Percentiles rank a stretch among this genome's conserved stretches.
These are phyloP conservation scores for Ligdia adustata DNA, from an alignment of 2,888 invertebrate genomes.

Conservation along the genomic window DNA sequence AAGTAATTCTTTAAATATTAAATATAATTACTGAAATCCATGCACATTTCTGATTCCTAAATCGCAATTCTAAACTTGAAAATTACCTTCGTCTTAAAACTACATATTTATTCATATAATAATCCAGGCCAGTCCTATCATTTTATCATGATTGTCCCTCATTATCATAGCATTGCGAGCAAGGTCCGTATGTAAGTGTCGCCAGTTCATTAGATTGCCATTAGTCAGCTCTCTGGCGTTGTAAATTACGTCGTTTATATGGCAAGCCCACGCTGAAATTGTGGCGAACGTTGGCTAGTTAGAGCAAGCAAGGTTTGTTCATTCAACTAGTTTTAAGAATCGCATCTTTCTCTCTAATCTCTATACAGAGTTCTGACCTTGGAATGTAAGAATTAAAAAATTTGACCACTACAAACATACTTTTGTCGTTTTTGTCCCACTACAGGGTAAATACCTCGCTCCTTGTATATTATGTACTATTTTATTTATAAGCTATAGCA, in stretches of 20 bases:
- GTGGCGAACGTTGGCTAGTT: slow-evolving; percentile 26
- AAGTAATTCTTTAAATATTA: background rate
- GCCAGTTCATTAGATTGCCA: slow-evolving; percentile 72
- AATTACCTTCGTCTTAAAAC: background rate
- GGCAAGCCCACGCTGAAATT: slow-evolving; percentile 59
- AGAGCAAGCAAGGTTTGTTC: background rate
- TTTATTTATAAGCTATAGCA: no score
- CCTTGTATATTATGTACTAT: no score
- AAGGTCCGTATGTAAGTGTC: slow-evolving; percentile 55
- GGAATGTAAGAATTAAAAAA: no score
- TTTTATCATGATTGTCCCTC: slow-evolving; percentile 16
- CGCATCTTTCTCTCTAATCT: no score
- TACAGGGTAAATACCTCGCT: no score
- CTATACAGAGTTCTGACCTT: no score
- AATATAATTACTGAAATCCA: background rate
- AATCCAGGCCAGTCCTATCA: slow-evolving; percentile 2
- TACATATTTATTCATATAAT: background rate
- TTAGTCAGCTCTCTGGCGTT: slow-evolving; percentile 61
- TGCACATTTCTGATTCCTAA: no score
- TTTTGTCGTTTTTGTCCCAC: no score
- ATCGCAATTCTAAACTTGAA: background rate
- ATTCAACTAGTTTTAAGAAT: no score
- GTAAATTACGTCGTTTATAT: slow-evolving; percentile 69
- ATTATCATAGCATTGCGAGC: slow-evolving; percentile 29
- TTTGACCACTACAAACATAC: no score